Base-by-base conservation (phyloP, 2,797 vertebrate species). In the Muraenolepis orangiensis region DNA sequence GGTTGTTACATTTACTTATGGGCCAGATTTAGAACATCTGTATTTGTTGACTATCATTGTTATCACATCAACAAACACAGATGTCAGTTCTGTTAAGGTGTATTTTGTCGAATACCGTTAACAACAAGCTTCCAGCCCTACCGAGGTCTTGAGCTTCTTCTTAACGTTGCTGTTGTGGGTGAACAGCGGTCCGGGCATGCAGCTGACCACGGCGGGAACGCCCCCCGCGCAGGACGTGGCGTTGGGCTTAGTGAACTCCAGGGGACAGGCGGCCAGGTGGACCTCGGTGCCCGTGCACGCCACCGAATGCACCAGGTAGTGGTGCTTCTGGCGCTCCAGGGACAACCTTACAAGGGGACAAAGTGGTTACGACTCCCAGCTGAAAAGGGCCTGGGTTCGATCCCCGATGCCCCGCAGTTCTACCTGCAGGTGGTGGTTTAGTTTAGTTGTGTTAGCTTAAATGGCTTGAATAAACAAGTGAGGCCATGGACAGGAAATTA, bases 211-310 rank as follows among this genome's bases (percentile, higher is more conserved):
- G 0, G 90, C 96, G 0, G 97, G 92, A 86, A 85, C 93, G 74
- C 97, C 96, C 0, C 94, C 92, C 0, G 75, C 0, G 1, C 97
- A 99, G 79, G 82, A 32, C 0, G 85, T 96, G 80, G 85, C n/a
- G 64, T 98, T 99, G 42, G 87, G 88, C 23, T 90, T 92, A 88
- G 90, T 94, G 91, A 96, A 96, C 89, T 97, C 94, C 30, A 98
- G 87, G 51, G 95, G 84, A 69, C 98, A 99, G 82, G 95, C 90
- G 6, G 96, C 96, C 87, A 99, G 91, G 84, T 99, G 97, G 66
- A 95, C 91, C 92, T 99, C 98, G 0, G 91, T 94, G 64, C 98
- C 98, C 0, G 83, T 57, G 69, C 98, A 99, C 0, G 91, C 91
- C 90, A 98, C 96, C 0, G 96, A 95, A 87, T 96, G 96, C 76